A percentile compares a stretch with the other conserved stretches of the same genome.
These are phyloP conservation scores for Corythornis cristatus DNA, from an alignment of 2,113 vertebrate genomes.

Conservation along the genomic window DNA sequence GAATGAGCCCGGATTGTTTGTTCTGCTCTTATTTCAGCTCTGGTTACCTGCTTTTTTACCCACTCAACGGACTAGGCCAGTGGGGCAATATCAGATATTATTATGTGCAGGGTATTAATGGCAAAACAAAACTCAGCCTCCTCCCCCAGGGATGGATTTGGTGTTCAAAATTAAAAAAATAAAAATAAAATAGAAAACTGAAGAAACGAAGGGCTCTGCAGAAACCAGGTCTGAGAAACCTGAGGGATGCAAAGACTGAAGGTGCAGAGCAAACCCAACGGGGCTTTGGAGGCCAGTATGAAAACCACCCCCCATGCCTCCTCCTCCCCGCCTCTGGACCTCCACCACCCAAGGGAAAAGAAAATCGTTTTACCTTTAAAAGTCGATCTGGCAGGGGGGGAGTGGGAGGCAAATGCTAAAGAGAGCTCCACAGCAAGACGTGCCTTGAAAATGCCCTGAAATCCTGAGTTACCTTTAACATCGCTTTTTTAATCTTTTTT, in stretches of 20 bases:
- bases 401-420: background rate
- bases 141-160: background rate
- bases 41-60: background rate
- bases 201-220: background rate
- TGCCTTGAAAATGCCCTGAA: constrained; percentile 48
- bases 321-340: background rate
- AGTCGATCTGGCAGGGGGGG: background rate
- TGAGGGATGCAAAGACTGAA: background rate
- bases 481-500: background rate
- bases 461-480: constrained; percentile 48
- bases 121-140: background rate
- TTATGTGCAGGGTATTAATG: background rate
- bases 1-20: background rate
- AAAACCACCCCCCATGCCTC: too few relatives aligned
- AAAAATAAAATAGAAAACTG: background rate
- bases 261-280: background rate
- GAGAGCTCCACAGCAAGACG: background rate
- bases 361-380: background rate
- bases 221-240: background rate
- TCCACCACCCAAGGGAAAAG: background rate
- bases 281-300: background rate
- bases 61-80: background rate
- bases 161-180: background rate
- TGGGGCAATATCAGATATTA: background rate
- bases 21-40: background rate